These are phyloP conservation scores for Lamproptera curius DNA, from an alignment of 2,888 invertebrate species.

Conservation along the genomic window DNA sequence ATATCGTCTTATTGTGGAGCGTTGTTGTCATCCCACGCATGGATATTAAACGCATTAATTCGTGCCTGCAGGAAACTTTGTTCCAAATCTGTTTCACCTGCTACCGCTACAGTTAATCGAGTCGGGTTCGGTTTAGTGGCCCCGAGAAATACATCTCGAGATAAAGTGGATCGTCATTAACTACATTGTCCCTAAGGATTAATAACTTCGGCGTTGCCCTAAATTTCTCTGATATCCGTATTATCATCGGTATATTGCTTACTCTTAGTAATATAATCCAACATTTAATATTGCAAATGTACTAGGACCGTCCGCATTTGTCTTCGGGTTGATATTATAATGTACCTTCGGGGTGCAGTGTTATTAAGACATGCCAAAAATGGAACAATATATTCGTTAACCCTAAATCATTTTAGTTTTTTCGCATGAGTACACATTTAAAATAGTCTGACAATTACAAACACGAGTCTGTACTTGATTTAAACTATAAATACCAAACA, in stretches of 20 bases:
- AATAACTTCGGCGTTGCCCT: slow-evolving; percentile 47
- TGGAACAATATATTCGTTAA: too few species aligned
- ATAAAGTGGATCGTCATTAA: slow-evolving; percentile 64
- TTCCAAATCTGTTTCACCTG: slow-evolving; percentile 15
- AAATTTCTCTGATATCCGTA: slow-evolving; percentile 30
- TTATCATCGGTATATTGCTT: slow-evolving; percentile 14
- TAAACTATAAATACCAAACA: too few species aligned
- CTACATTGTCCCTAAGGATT: slow-evolving; percentile 57
- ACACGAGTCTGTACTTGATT: too few species aligned
- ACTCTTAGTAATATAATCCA: slow-evolving; percentile 7
- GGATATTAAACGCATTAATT: slow-evolving; percentile 4
- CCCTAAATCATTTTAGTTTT: too few species aligned
- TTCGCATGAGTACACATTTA: too few species aligned
- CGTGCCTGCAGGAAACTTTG: neutral
- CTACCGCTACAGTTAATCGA: slow-evolving; percentile 13
- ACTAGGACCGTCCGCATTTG: too few species aligned
- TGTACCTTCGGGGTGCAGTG: too few species aligned
- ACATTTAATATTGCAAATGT: slow-evolving; percentile 7
- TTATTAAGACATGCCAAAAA: too few species aligned
- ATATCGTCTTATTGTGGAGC: too few species aligned
- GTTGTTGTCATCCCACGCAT: too few species aligned
- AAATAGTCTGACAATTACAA: too few species aligned
- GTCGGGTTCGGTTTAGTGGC: slow-evolving; percentile 22
- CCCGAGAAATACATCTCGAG: slow-evolving; percentile 31
- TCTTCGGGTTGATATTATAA: too few species aligned